Evolutionary conservation across 2,888 invertebrate genomes (phyloP).

Genomic region (Aleiodes alternator): DNA sequence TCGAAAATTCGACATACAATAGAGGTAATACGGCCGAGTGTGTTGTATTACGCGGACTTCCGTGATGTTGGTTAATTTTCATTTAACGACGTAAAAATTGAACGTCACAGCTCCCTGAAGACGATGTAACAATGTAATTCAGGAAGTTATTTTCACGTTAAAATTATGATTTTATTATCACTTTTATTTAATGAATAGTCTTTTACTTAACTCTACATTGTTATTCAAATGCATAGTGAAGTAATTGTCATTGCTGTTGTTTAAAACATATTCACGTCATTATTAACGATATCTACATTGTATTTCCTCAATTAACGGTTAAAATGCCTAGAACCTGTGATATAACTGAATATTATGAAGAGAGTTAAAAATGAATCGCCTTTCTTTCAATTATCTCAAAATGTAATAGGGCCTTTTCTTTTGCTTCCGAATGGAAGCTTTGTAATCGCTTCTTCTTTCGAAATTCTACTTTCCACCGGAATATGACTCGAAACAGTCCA

Average conservation of each 20-base stretch:
- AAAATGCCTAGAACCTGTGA: not conserved
- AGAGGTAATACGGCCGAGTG: not conserved
- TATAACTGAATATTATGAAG: not conserved
- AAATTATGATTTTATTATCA: constrained; percentile 23
- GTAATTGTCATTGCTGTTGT: constrained; percentile 14
- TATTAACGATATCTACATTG: not conserved
- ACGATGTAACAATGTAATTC: constrained; percentile 30
- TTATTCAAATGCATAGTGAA: not conserved
- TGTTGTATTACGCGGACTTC: constrained; percentile 21
- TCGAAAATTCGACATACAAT: constrained; percentile 16
- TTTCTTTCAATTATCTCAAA: constrained; percentile 5
- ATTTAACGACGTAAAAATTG: constrained; percentile 19
- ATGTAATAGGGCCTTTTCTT: no score
- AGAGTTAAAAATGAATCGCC: not conserved
- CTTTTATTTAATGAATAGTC: constrained; percentile 22
- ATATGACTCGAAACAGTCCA: no score
- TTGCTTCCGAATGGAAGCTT: no score
- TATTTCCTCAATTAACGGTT: constrained; percentile 15
- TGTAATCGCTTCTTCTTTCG: no score
- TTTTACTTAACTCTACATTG: constrained; percentile 4
- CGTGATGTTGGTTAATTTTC: constrained; percentile 35
- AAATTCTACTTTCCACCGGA: no score
- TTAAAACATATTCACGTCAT: not conserved
- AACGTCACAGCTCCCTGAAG: constrained; percentile 28
- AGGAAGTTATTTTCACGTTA: constrained; percentile 28